Conservation (phyloP, 1,140 invertebrate species). For the Hyles euphorbiae region DNA sequence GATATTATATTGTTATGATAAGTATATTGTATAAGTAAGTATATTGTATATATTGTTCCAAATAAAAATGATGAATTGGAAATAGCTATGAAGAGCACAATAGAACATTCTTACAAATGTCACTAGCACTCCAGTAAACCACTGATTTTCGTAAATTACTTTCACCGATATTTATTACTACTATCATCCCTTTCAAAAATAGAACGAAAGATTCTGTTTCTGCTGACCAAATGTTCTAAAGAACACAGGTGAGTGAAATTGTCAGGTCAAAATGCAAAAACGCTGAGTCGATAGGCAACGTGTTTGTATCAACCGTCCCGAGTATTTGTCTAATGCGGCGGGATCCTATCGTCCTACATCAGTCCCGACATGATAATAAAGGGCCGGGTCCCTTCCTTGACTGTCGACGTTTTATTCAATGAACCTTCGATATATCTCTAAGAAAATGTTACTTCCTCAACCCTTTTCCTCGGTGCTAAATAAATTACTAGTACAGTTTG, state of each 20-base stretch:
- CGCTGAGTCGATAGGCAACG: constrained; percentile 5
- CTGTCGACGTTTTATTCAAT: constrained; percentile 40
- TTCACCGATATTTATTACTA: too few relatives aligned
- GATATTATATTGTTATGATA: too few relatives aligned
- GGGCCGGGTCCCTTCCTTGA: constrained; percentile 19
- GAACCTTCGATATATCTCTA: constrained; percentile 34
- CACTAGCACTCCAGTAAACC: too few relatives aligned
- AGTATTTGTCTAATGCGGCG: constrained; percentile 18
- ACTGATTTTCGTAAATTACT: too few relatives aligned
- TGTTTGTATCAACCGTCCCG: constrained; percentile 10
- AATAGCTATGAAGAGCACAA: too few relatives aligned
- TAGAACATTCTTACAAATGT: too few relatives aligned
- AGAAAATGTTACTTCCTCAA: constrained; percentile 3
- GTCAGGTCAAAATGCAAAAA: constrained; percentile 2
- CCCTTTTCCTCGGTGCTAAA: not conserved
- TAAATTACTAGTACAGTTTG: too few relatives aligned
- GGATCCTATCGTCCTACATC: constrained; percentile 27
- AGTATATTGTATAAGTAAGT: too few relatives aligned
- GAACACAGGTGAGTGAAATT: constrained; percentile 7
- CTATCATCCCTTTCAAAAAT: not conserved
- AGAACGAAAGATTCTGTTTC: not conserved
- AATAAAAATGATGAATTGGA: too few relatives aligned
- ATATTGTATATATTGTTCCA: too few relatives aligned
- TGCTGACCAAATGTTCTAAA: not conserved
- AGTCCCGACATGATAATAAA: constrained; percentile 35